Base-by-base conservation (phyloP, 1,140 invertebrate species). In the Aphaenogaster floridana region DNA sequence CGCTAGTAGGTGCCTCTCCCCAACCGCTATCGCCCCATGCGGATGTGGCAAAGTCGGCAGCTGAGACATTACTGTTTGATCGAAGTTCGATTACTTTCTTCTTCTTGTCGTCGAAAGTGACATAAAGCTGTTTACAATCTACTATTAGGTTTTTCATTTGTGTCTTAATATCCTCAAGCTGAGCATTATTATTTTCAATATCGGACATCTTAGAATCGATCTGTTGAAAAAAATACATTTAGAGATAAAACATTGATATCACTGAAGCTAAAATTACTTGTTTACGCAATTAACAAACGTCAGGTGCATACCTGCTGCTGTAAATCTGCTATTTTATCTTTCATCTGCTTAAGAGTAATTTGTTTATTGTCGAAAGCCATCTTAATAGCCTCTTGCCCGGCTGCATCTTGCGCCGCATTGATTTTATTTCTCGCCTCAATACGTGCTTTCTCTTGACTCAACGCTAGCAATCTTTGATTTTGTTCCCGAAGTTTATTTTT, bases 401-500 rank as follows among this genome's bases (percentile, higher is more conserved):
- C 95, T 0, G 91, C 85, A 76, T 95, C 95, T 86, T 94, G 94
- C 3, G 95, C 93, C 2, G 96, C 91, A 87, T 97, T 97, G 13
- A 96, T 92, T 92, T 97, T 97, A 87, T 96, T 97, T 93, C 97
- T 98, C 9, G 97, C 97, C 91, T 98, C 98, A 61, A 98, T 95
- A 87, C 97, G 97, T 0, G 97, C 97, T 88, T 98, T 98, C 92
- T 99, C 98, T 93, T 98, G 98, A 91, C 97, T 98, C 3, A 98
- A 94, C 2, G 97, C 95, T 11, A 99, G 95, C 83, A 99, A 96
- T 92, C 97, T 97, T 6, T 97, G 97, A 94, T 98, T 99, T 90
- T 98, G 97, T 92, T 98, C 98, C 91, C 98, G 98, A 1, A 98
- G 96, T 92, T 97, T 96, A 59, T 97, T 97, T 93, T 99, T 99